Base-by-base conservation (phyloP, 2,797 vertebrate species). In the Apogon talboti region DNA sequence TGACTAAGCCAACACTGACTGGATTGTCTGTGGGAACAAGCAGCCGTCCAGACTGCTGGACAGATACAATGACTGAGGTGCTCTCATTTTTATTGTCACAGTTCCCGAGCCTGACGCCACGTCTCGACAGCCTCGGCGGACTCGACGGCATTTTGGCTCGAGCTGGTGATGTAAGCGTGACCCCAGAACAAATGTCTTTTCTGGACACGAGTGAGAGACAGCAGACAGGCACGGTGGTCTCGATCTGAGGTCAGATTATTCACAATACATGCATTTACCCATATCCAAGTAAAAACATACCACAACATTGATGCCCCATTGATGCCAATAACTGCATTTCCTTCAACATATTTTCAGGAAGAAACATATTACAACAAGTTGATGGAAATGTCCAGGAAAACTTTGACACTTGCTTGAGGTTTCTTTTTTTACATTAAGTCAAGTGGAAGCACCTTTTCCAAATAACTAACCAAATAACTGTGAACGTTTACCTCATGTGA, bases 41-140 rank as follows among this genome's bases (percentile, higher is more conserved):
- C 71, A 40, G 60, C 70, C 46, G n/a, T 67, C 77, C 85, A 83
- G 84, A 76, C 82, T 78, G 80, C 78, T 28, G 66, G 81, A 86
- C 79, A 78, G 71, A 84, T 37, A 76, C 84, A 84, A 85, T 72
- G 83, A 79, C 76, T 13, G 81, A 83, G 81, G 79, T 79, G 69
- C 87, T 85, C 83, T 89, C 87, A 74, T 79, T 84, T 72, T 81
- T 76, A 71, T 71, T 89, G 88, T 90, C 86, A 84, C 66, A 13
- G 87, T 45, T 85, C 82, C 79, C 67, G 45, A 76, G 79, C 71
- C 73, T 89, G 90, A 92, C 84, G 77, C 78, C 72, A 84, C 54
- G 86, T 91, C 90, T 89, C 83, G 84, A 72, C 72, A 3, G 70
- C 75, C 57, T 74, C 73, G 3, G 7, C 33, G 33, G 33, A 35